Evolutionary conservation across 2,113 vertebrate species (phyloP), one percentile per base, ranked within the genome.

Genomic region (Zosterops japonicus): DNA sequence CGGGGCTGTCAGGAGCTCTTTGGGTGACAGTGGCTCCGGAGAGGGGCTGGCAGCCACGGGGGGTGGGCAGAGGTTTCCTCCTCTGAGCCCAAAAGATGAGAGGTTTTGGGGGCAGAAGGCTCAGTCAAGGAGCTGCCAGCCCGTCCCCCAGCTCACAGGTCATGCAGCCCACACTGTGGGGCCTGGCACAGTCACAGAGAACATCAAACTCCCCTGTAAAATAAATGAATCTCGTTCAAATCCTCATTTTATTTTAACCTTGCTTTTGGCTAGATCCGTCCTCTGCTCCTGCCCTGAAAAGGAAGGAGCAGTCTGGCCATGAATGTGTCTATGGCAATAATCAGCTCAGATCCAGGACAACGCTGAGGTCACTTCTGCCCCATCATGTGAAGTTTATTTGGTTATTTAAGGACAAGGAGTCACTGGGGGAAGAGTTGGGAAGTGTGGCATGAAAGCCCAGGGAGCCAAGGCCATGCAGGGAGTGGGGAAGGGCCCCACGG

Each of bases 1-100:
- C 52, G 2, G 52, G 1, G 17, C 87, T 96, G 93, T 94, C 96
- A 94, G 90, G 79, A 90, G 76, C 71, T 39, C 87, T 96, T 24
- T 95, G 1, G 4, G 44, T 93, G 92, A 94, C 8, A 7, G 25
- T 0, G 4, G 33, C 75, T 36, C 16, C 0, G 0, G 49, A 0
- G 12, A 72, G 83, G 63, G 36, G 67, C 21, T 11, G 15, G 12
- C 44, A 0, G 7, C 12, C 31, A 15, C 17, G 1, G 11, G 69
- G 60, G 31, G 3, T 1, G 3, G 76, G 33, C 6, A 21, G 33
- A n/a, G 25, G 41, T 21, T 78, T 55, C 17, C 29, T 71, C 15
- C 49, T 50, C 78, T 3, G 2, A 55, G 50, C 29, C 11, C 21
- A 11, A 31, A 31, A 16, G 29, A 57, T 9, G 31, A 50, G 56